A percentile compares a stretch with the other conserved stretches of the same genome.
Evolutionary conservation across 1,140 invertebrate species (phyloP).

Genomic region (Orius laevigatus): DNA sequence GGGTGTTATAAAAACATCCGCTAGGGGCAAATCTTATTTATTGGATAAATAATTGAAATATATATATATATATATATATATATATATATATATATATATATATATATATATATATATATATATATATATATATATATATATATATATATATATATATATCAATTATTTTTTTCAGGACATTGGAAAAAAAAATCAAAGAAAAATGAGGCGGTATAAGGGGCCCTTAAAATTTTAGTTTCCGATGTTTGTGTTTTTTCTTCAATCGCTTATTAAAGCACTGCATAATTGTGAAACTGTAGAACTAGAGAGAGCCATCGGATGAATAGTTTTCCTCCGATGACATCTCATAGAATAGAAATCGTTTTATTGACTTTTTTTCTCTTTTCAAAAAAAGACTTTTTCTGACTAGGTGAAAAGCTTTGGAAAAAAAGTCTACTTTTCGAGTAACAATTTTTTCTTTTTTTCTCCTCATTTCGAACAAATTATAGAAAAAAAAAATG

Average conservation of each 20-base stretch:
- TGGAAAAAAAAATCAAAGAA: background rate
- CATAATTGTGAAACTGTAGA: background rate
- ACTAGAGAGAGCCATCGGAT: background rate
- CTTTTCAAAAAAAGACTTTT: conserved; percentile 3
- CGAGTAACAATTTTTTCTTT: conserved; percentile 4
- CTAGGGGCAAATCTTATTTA: background rate
- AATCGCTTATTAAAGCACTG: background rate
- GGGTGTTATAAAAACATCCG: no score
- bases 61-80: background rate
- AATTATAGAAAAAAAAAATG: conserved; percentile 9
- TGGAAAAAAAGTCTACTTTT: background rate
- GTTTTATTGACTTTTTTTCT: background rate
- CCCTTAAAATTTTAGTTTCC: background rate
- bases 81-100: background rate
- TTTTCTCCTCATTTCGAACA: conserved; percentile 8
- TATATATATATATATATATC: background rate
- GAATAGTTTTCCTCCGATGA: background rate
- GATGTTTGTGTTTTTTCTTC: background rate
- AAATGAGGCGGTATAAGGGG: background rate
- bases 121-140: background rate
- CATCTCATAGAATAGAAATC: background rate
- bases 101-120: background rate
- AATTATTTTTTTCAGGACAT: background rate
- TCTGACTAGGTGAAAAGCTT: conserved; percentile 5
- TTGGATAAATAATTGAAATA: background rate